These are phyloP conservation scores for Sisor rabdophorus DNA, from an alignment of 2,113 vertebrate genomes.

Conservation along the genomic window DNA sequence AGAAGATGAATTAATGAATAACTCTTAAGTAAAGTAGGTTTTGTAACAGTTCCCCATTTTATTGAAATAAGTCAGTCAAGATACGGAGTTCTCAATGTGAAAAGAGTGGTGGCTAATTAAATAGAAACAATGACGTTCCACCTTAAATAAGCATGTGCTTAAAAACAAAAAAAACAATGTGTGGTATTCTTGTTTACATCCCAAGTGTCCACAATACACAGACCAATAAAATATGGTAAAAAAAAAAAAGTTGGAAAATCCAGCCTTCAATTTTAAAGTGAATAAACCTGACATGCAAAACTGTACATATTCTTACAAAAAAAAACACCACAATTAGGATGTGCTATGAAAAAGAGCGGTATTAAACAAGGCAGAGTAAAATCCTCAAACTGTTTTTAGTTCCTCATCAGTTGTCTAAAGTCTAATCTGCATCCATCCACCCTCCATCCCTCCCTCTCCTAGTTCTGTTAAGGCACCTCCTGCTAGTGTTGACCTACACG, in stretches of 20 bases:
- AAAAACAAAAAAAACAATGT: slow-evolving; percentile 68
- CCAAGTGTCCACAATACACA: slow-evolving; percentile 75
- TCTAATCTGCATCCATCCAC: slow-evolving; percentile 44
- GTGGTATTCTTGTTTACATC: slow-evolving; percentile 83
- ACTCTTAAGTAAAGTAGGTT: slow-evolving; percentile 20
- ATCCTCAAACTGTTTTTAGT: slow-evolving; percentile 68
- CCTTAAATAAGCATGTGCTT: slow-evolving; percentile 98
- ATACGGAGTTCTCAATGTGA: slow-evolving; percentile 84
- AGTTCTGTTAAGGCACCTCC: slow-evolving; percentile 47
- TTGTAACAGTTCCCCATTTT: slow-evolving; percentile 93
- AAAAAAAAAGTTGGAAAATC: slow-evolving; percentile 52
- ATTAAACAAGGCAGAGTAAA: slow-evolving; percentile 81
- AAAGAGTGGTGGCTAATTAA: slow-evolving; percentile 77
- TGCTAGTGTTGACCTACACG: slow-evolving; percentile 27
- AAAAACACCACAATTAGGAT: slow-evolving; percentile 49
- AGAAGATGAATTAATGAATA: too few relatives aligned
- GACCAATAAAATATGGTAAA: slow-evolving; percentile 73
- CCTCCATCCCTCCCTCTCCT: slow-evolving; percentile 38
- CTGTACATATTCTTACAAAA: slow-evolving; percentile 99
- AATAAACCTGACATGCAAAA: slow-evolving; percentile 99
- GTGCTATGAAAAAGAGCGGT: slow-evolving; percentile 83
- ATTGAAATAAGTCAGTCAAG: slow-evolving; percentile 96
- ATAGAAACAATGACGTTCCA: slow-evolving; percentile 80
- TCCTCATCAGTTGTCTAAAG: slow-evolving; percentile 26
- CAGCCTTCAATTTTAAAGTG: slow-evolving; percentile 67